phyloP scores from a whole-genome alignment of 2,113 vertebrate genomes.

The Ceyx cyanopectus region DNA sequence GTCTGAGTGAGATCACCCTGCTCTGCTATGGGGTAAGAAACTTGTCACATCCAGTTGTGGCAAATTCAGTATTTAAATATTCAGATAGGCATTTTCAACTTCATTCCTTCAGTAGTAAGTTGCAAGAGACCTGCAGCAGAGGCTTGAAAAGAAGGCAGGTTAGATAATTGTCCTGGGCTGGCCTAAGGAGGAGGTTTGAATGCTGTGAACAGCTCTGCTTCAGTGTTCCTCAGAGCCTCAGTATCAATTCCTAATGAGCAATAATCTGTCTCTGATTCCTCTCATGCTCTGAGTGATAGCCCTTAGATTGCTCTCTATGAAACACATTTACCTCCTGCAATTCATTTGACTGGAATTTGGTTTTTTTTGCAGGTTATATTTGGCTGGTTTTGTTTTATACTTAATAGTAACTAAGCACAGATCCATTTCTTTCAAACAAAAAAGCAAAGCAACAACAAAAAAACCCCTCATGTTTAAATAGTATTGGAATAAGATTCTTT shows the following conservation, averaged over 20 bases:
- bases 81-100: not conserved
- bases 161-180: not conserved
- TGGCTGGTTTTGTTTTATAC: slow-evolving; percentile 2
- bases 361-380: slow-evolving; percentile 31
- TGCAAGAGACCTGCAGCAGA: not conserved
- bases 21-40: not conserved
- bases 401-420: slow-evolving; percentile 10
- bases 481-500: slow-evolving; percentile 14
- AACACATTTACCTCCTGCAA: slow-evolving; percentile 28
- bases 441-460: not conserved
- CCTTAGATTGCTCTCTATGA: not conserved
- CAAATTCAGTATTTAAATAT: not conserved
- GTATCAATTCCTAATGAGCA: slow-evolving; percentile 49
- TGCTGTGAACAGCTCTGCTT: not conserved
- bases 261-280: slow-evolving; percentile 58
- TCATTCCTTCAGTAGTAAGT: not conserved
- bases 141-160: not conserved
- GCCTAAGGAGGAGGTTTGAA: slow-evolving; percentile 18
- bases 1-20: rapidly evolving
- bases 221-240: slow-evolving; percentile 7
- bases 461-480: not conserved
- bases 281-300: slow-evolving; percentile 28
- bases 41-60: not conserved
- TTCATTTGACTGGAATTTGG: slow-evolving; percentile 23
- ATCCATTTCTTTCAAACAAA: not conserved